Evolutionary conservation across 2,113 vertebrate species (phyloP).

Genomic region (Myotis yumanensis): DNA sequence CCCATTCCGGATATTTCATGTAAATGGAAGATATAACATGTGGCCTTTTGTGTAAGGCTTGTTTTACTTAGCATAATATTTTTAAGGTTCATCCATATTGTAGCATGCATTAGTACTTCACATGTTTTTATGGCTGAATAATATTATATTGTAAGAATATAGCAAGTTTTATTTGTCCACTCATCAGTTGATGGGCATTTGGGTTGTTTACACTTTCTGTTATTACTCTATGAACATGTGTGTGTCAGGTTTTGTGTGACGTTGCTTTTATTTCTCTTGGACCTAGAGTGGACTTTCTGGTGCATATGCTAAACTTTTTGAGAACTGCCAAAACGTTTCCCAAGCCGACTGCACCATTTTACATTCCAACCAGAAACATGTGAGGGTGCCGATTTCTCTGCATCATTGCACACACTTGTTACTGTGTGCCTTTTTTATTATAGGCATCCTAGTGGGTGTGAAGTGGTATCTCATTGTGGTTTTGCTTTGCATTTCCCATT

Average conservation of each 20-base stretch:
- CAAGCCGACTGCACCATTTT: neutral
- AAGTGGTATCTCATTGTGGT: neutral
- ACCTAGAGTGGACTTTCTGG: neutral
- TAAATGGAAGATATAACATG: neutral
- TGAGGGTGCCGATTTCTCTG: neutral
- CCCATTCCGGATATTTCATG: neutral
- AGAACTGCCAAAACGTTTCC: constrained; percentile 16
- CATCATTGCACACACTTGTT: neutral
- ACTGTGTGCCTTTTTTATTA: neutral
- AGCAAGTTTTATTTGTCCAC: neutral
- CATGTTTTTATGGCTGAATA: neutral
- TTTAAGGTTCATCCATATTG: neutral
- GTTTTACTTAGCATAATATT: neutral
- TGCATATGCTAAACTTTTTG: neutral
- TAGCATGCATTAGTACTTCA: neutral
- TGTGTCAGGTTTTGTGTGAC: neutral
- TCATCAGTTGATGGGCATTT: neutral
- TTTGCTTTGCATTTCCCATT: constrained; percentile 2
- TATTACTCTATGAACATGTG: neutral
- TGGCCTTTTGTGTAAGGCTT: neutral
- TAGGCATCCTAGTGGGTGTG: neutral
- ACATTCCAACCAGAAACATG: neutral
- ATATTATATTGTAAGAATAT: neutral
- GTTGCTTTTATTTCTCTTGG: neutral
- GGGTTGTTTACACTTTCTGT: neutral